phyloP scores from a whole-genome alignment of 2,113 vertebrate species.

The Actenoides lindsayi region DNA sequence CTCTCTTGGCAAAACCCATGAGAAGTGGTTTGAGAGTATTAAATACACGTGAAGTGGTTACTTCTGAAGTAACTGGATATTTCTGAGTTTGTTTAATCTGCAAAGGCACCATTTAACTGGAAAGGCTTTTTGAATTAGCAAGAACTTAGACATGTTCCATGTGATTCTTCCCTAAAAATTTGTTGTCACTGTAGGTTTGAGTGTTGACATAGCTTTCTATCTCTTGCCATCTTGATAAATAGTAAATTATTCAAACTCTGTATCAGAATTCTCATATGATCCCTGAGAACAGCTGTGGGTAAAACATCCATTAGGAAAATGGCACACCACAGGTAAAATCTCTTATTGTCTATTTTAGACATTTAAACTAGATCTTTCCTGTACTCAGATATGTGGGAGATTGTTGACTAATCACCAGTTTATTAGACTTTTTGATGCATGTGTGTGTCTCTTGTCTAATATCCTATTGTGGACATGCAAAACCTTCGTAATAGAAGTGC shows the following conservation, averaged over 20 bases:
- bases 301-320: background rate
- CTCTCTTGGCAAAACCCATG: background rate
- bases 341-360: background rate
- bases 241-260: background rate
- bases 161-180: background rate
- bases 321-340: background rate
- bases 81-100: background rate
- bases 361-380: background rate
- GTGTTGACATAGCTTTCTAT: background rate
- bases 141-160: background rate
- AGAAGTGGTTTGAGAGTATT: background rate
- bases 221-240: background rate
- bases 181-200: background rate
- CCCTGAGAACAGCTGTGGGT: background rate
- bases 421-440: background rate
- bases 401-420: background rate
- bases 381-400: background rate
- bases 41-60: background rate
- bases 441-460: background rate
- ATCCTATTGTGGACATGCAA: background rate
- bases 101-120: background rate
- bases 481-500: background rate
- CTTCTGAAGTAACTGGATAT: background rate
- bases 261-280: background rate
- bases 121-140: background rate